Percentiles rank a stretch among this genome's conserved stretches.
Conservation (phyloP, 2,888 invertebrate genomes). For the Crocallis elinguaria region DNA sequence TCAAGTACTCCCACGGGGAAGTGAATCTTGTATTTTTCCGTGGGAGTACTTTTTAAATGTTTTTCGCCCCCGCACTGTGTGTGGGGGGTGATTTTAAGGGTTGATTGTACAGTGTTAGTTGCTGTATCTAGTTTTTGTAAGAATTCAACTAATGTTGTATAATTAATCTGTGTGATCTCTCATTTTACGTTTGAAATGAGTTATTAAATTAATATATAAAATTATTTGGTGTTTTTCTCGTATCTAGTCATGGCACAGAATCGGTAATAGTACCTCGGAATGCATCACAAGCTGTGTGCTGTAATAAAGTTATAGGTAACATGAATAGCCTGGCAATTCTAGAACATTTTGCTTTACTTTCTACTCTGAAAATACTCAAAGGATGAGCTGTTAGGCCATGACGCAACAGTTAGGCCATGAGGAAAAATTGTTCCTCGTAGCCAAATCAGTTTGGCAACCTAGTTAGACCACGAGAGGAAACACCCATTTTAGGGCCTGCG, state of each 20-base stretch:
- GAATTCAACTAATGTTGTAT: slow-evolving; percentile 61
- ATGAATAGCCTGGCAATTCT: too few relatives aligned
- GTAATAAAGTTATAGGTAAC: too few relatives aligned
- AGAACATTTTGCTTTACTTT: too few relatives aligned
- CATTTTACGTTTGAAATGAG: slow-evolving; percentile 82
- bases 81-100: slow-evolving; percentile 44
- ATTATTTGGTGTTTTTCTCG: slow-evolving; percentile 52
- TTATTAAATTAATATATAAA: slow-evolving; percentile 81
- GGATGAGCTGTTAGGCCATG: too few relatives aligned
- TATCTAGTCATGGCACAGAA: background rate
- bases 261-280: too few relatives aligned
- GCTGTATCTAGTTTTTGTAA: slow-evolving; percentile 57
- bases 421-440: too few relatives aligned
- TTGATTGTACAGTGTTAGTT: slow-evolving; percentile 63
- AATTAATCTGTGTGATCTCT: slow-evolving; percentile 66
- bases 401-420: too few relatives aligned
- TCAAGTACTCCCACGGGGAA: slow-evolving; percentile 3
- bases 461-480: too few relatives aligned
- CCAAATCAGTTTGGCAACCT: too few relatives aligned
- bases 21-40: slow-evolving; percentile 33
- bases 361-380: too few relatives aligned
- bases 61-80: slow-evolving; percentile 56
- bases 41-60: slow-evolving; percentile 49
- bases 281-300: too few relatives aligned
- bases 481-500: too few relatives aligned